Evolutionary conservation across 2,888 invertebrate species (phyloP), one percentile per base, ranked within the genome.

Genomic region (Pseudococcus jackbeardsleyi): DNA sequence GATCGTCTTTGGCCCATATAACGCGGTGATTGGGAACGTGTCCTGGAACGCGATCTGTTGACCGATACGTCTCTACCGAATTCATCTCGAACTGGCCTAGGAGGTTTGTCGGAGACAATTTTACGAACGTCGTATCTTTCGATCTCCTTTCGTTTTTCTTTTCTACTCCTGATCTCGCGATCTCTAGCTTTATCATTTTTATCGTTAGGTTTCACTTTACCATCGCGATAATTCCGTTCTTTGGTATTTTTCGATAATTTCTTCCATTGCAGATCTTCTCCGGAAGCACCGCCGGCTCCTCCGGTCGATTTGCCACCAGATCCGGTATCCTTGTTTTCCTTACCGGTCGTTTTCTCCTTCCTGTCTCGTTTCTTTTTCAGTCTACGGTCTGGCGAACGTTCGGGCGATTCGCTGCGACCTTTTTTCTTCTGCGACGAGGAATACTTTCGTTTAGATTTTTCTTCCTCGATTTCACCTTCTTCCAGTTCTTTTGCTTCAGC

Each of bases 71-170:
- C 96, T 15, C 96, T 93, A 0, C 96, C 96, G 92, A 96, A 96
- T 86, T 95, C 94, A 91, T 96, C 96, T 91, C 95, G 77, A 87
- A 88, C 94, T 92, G 54, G 93, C 92, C 89, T 93, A 5, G 59
- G 92, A 0, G 94, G 94, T 90, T 94, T 94, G 89, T 95, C 95
- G 7, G 95, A 93, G 11, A 97, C 95, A 19, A 97, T 92, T 89
- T 95, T 94, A 68, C 97, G 93, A 12, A 97, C 96, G 92, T 96
- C 95, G 91, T 97, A 97, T 4, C 97, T 93, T 90, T 95, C 95
- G 85, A 97, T 92, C 90, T 97, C 96, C 91, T 96, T 95, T 19
- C 96, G 93, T 90, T 95, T 96, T 88, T 94, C 93, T 89, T 93
- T 93, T 90, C 92, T 93, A 89, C 90, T 91, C 11, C 90, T 89